Evolutionary conservation across 2,113 vertebrate genomes (phyloP), one percentile per base, ranked within the genome.

Genomic region (Crotalus tigris): DNA sequence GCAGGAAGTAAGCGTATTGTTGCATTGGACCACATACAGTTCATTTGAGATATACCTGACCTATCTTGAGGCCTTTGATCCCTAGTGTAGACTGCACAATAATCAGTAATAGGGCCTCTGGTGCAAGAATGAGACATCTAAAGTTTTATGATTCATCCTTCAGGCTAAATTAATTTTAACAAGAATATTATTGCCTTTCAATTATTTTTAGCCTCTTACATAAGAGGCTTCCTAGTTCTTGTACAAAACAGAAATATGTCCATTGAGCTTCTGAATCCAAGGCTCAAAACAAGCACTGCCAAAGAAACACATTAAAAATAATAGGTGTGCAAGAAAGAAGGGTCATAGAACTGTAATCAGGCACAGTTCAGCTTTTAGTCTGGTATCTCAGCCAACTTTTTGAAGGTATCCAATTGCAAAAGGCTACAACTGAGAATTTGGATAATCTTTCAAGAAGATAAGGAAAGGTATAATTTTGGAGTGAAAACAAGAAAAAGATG

Each of bases 141-240:
- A 33, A 33, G 17, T 0, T 0, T 11, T 91, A 86, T 64, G 5
- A n/a, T 49, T 93, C 92, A 9, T 54, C 91, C 93, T 92, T 93
- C 39, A 69, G 51, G 46, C 87, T 90, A 88, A 94, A 95, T 90
- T 55, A 0, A 57, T n/a, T 0, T 55, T 91, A 94, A 61, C 46
- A 93, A 91, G 54, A 88, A 87, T 87, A 49, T n/a, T 29, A 57
- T 93, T 58, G 51, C 13, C 24, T 57, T 94, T 91, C 85, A 87
- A 88, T 88, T 10, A 58, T 51, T 92, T 29, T 1, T 59, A 93
- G 92, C 46, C 7, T 86, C 92, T 90, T 90, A 69, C 57, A 3
- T 75, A 90, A 54, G n/a, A 86, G 57, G 55, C n/a, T 85, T 93
- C 26, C 55, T 39, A 90, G 53, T 49, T 85, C 54, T 55, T 58